These are phyloP conservation scores for Osmoderma eremita DNA, from an alignment of 2,888 invertebrate genomes.

Conservation along the genomic window DNA sequence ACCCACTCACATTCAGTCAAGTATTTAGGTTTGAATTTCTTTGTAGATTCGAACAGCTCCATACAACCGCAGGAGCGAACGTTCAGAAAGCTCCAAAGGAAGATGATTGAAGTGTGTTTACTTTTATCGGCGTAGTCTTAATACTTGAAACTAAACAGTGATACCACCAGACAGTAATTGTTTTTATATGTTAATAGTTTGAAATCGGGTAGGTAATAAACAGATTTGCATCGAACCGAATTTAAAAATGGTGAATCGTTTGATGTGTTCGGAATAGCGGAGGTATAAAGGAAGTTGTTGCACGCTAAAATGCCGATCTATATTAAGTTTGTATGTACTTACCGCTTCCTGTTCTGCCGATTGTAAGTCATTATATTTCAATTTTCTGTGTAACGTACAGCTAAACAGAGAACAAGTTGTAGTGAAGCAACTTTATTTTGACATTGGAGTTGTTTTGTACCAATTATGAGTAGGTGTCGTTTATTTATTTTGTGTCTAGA, in stretches of 20 bases:
- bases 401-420: too few species aligned
- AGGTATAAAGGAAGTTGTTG: background rate
- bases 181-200: conserved; percentile 6
- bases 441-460: too few species aligned
- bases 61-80: background rate
- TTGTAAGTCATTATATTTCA: too few species aligned
- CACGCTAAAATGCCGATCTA: background rate
- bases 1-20: too few species aligned
- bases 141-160: conserved; percentile 17
- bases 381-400: too few species aligned
- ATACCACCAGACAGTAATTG: conserved; percentile 2
- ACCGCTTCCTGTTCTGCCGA: too few species aligned
- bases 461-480: too few species aligned
- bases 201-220: conserved; percentile 10
- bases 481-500: too few species aligned
- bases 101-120: conserved; percentile 31
- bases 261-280: background rate
- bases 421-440: too few species aligned
- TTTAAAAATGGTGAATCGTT: background rate
- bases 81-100: background rate
- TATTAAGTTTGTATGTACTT: background rate
- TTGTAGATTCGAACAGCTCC: background rate
- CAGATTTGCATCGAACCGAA: background rate
- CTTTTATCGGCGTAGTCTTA: background rate
- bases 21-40: background rate